These are phyloP conservation scores for Ursus arctos DNA, from an alignment of 2,113 vertebrate genomes.

Conservation along the genomic window DNA sequence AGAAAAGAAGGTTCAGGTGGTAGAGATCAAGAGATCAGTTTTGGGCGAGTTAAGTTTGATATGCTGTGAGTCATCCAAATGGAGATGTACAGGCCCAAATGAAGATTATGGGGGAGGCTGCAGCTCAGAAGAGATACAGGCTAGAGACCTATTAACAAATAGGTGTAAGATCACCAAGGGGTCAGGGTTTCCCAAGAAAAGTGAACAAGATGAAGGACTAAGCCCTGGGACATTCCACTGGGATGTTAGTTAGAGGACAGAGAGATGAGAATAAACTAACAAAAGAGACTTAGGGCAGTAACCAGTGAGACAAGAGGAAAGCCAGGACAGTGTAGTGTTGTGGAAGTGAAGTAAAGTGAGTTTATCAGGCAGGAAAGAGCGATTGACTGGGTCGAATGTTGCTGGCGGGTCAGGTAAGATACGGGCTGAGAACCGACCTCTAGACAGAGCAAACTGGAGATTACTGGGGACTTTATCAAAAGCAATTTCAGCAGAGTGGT, in stretches of 20 bases:
- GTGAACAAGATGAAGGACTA: background rate
- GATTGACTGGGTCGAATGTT: background rate
- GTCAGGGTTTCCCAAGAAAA: background rate
- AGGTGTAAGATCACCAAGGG: background rate
- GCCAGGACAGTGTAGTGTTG: background rate
- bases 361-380: background rate
- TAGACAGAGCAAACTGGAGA: background rate
- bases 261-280: background rate
- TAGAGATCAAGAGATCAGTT: background rate
- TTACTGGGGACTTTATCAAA: background rate
- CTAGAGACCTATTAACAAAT: background rate
- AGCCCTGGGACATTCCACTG: background rate
- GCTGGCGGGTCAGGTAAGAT: background rate
- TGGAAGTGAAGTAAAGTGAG: background rate
- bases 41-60: background rate
- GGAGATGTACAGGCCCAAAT: background rate
- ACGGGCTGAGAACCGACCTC: background rate
- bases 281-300: background rate
- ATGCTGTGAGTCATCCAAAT: background rate
- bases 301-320: background rate
- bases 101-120: background rate
- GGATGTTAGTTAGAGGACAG: background rate
- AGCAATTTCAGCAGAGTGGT: background rate
- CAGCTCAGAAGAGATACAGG: background rate
- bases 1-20: background rate